These are phyloP conservation scores for Perizoma flavofasciatum DNA, from an alignment of 2,888 invertebrate species.

Conservation along the genomic window DNA sequence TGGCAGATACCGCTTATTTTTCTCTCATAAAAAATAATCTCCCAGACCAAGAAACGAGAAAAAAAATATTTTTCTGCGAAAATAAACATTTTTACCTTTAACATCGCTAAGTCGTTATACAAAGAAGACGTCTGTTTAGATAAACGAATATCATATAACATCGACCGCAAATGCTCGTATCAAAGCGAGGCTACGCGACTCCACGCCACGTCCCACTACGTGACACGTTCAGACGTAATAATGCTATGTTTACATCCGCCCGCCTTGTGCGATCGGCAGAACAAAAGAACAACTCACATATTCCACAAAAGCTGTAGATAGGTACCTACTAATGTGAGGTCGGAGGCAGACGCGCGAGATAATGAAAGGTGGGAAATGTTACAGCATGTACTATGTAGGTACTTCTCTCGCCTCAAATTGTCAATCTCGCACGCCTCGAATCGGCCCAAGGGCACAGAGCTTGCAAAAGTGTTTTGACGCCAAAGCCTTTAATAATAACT, in stretches of 20 bases:
- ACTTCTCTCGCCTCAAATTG: background rate
- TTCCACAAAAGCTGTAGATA: background rate
- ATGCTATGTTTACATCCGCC: no score
- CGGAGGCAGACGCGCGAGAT: conserved; percentile 2
- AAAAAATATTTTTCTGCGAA: conserved; percentile 21
- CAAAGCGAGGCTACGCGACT: no score
- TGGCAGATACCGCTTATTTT: no score
- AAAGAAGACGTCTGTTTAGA: conserved; percentile 15
- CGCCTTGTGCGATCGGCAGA: background rate
- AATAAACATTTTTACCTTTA: conserved; percentile 22
- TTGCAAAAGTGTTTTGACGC: conserved; percentile 14
- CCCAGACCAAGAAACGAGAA: conserved; percentile 16
- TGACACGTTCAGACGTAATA: no score
- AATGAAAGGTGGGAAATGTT: background rate
- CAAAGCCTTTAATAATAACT: conserved; percentile 17
- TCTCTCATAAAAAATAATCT: background rate
- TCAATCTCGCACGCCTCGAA: no score
- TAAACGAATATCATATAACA: background rate
- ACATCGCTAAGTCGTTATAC: conserved; percentile 1
- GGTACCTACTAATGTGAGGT: no score
- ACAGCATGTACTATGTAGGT: background rate
- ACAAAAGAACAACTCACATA: conserved; percentile 1
- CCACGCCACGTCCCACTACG: no score
- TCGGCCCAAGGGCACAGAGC: conserved; percentile 2
- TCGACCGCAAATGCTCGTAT: no score